Conservation (phyloP, 2,888 invertebrate genomes). For the Fabriciana adippe region DNA sequence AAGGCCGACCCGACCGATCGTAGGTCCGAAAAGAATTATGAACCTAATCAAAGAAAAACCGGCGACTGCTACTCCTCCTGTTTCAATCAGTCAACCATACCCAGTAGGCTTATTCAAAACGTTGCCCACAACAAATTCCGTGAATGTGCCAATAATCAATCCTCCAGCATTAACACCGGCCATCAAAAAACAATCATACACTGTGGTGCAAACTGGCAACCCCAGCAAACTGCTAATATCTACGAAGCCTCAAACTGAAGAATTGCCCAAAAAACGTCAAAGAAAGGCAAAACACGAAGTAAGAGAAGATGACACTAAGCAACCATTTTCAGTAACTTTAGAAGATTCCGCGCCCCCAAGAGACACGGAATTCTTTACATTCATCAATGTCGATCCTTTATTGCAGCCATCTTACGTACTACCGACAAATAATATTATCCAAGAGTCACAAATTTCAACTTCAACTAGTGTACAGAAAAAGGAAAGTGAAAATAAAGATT, state of each 20-base stretch:
- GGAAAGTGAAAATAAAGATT: slow-evolving; percentile 46
- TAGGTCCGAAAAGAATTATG: slow-evolving; percentile 16
- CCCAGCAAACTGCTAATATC: slow-evolving; percentile 75
- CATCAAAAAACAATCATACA: slow-evolving; percentile 74
- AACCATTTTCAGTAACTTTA: slow-evolving; percentile 58
- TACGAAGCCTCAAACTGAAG: slow-evolving; percentile 60
- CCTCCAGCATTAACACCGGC: slow-evolving; percentile 61
- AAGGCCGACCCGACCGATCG: slow-evolving; percentile 6
- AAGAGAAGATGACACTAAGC: slow-evolving; percentile 36
- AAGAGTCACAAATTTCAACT: slow-evolving; percentile 74
- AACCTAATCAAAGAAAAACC: not conserved
- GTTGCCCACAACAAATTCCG: slow-evolving; percentile 45
- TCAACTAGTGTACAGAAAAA: slow-evolving; percentile 53
- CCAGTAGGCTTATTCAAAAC: slow-evolving; percentile 74
- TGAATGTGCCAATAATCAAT: slow-evolving; percentile 38
- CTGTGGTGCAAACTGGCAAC: slow-evolving; percentile 71
- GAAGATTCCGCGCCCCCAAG: slow-evolving; percentile 57
- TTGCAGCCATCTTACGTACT: slow-evolving; percentile 71
- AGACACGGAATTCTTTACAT: slow-evolving; percentile 67
- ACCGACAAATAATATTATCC: slow-evolving; percentile 71
- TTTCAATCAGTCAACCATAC: slow-evolving; percentile 54
- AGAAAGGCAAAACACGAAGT: slow-evolving; percentile 51
- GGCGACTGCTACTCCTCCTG: not conserved
- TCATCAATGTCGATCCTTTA: slow-evolving; percentile 74
- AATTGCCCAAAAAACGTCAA: slow-evolving; percentile 54